These are phyloP conservation scores for Sitophilus oryzae DNA, from an alignment of 1,140 invertebrate species.

Conservation along the genomic window DNA sequence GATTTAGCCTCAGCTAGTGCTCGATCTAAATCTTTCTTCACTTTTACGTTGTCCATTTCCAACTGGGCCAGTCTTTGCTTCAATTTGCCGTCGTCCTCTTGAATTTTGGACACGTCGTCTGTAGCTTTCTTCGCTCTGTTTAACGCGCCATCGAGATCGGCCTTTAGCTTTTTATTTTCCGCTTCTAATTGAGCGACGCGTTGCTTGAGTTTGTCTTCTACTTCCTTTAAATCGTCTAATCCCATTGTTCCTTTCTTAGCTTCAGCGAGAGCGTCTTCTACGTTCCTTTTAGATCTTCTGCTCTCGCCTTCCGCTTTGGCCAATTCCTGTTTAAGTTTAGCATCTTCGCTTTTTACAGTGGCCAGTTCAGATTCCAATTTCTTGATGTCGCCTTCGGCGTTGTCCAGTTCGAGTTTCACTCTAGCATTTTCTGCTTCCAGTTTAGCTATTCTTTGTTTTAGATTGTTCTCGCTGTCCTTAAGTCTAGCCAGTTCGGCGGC, in stretches of 20 bases:
- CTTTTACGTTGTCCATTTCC: constrained; percentile 17
- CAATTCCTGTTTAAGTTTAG: constrained; percentile 18
- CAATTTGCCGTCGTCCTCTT: constrained; percentile 18
- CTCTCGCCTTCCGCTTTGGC: constrained; percentile 14
- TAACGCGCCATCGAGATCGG: constrained; percentile 14
- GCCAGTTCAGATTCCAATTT: constrained; percentile 3
- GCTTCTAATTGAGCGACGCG: constrained; percentile 12
- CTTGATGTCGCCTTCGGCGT: background rate
- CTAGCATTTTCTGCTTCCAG: constrained; percentile 22
- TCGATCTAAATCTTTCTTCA: constrained; percentile 19
- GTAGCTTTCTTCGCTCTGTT: constrained; percentile 9
- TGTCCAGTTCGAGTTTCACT: constrained; percentile 18
- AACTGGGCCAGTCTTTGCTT: constrained; percentile 19
- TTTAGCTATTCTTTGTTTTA: constrained; percentile 18
- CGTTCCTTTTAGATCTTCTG: constrained; percentile 11
- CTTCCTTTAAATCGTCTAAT: constrained; percentile 9
- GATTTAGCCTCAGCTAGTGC: constrained; percentile 9
- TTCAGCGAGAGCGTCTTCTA: constrained; percentile 10
- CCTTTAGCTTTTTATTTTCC: constrained; percentile 14
- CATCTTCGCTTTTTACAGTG: constrained; percentile 9
- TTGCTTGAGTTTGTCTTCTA: constrained; percentile 17
- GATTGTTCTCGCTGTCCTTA: constrained; percentile 21
- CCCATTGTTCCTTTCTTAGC: constrained; percentile 4
- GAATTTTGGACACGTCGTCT: constrained; percentile 8
- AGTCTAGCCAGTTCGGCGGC: constrained; percentile 13